Evolutionary conservation across 2,797 vertebrate species (phyloP), one percentile per base, ranked within the genome.

Genomic region (Karalla daura): DNA sequence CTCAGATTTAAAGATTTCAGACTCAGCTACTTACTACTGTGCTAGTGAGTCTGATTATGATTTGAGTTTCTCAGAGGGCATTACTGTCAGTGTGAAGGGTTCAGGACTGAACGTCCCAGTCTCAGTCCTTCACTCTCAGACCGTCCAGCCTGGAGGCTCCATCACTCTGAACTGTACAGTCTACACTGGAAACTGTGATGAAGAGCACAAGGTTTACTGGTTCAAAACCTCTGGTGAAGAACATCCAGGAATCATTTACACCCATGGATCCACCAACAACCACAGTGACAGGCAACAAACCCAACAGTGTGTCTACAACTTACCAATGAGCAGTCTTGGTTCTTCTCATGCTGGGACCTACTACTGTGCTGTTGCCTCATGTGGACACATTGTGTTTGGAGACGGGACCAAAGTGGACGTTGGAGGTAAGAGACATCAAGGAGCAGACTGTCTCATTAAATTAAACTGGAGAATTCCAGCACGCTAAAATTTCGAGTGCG

Each of bases 181-280:
- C 17, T 23, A 78, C 3, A 71, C 50, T 28, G 41, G 63, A 32
- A 75, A 12, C 52, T 88, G 82, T 75, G 69, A 46, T 27, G 74
- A 41, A 80, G 53, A 77, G 33, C 63, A 41, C 24, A 83, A 56
- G 23, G 76, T 91, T 41, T 82, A 84, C 80, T 91, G 84, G 86
- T 64, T 86, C 47, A 76, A 41, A 65, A 44, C 14, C 28, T 53
- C 69, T 17, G 52, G 46, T 55, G 49, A 75, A 9, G 62, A 69
- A 59, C 63, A 12, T 8, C 62, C 72, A 60, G 62, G 62, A 72
- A 33, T 85, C 13, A 70, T 87, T 49, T 75, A 86, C 67, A 68
- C 23, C 0, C 17, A 71, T 51, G 70, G 40, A 63, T 45, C 27
- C 35, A 71, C 33, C 12, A 55, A 32, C 33, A 45, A 20, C 56